A percentile compares a stretch with the other conserved stretches of the same genome.
Conservation (phyloP, 1,140 invertebrate species). For the silkworm (Bombyx mori) region DNA sequence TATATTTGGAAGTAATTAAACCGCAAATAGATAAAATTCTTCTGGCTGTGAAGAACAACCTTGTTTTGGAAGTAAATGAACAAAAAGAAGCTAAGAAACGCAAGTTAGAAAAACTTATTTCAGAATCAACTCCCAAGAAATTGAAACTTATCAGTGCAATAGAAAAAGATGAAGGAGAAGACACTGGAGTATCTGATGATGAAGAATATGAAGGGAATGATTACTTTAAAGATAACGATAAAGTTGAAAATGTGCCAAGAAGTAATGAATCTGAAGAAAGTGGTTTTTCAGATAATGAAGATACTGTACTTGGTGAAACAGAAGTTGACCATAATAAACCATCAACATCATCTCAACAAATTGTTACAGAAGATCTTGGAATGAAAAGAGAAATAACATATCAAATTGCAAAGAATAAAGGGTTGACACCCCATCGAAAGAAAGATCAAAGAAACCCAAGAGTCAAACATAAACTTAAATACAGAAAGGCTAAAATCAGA, state of each 20-base stretch:
- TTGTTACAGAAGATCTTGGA: conserved; percentile 36
- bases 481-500: conserved; percentile 88
- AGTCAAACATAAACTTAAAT: conserved; percentile 94
- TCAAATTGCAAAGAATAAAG: conserved; percentile 96
- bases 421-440: conserved; percentile 88
- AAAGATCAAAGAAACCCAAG: conserved; percentile 94
- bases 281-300: conserved; percentile 57
- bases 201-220: conserved; percentile 53
- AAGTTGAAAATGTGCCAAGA: conserved; percentile 27
- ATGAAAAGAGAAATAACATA: conserved; percentile 90
- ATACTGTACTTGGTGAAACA: conserved; percentile 34
- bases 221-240: conserved; percentile 44
- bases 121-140: conserved; percentile 53
- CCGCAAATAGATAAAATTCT: conserved; percentile 76
- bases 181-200: conserved; percentile 54
- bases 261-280: conserved; percentile 55
- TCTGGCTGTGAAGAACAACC: conserved; percentile 62
- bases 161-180: conserved; percentile 59
- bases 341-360: conserved; percentile 32
- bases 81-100: conserved; percentile 39
- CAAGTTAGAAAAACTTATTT: conserved; percentile 35
- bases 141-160: conserved; percentile 54
- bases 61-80: conserved; percentile 52
- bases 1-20: conserved; percentile 76
- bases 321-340: conserved; percentile 41